phyloP scores from a whole-genome alignment of 2,888 invertebrate genomes.

The Smittia aterrima region DNA sequence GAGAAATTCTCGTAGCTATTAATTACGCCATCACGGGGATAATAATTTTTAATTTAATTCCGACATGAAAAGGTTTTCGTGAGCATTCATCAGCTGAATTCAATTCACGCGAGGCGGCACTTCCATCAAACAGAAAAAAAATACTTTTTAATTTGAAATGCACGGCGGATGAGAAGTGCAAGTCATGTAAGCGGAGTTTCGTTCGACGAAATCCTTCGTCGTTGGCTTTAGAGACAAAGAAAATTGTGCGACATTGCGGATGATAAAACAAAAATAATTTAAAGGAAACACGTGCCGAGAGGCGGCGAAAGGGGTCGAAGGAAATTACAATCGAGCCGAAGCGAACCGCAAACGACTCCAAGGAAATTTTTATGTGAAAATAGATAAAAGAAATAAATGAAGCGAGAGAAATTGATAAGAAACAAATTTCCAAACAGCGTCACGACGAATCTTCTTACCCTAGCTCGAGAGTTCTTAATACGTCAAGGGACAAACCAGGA shows the following conservation, averaged over 20 bases:
- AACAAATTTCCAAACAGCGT: background rate
- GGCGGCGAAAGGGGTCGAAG: background rate
- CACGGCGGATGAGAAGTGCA: slow-evolving; percentile 29
- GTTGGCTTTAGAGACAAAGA: background rate
- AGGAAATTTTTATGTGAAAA: background rate
- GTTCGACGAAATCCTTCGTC: slow-evolving; percentile 10
- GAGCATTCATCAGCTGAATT: slow-evolving; percentile 14
- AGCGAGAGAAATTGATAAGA: slow-evolving; percentile 27
- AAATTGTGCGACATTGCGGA: slow-evolving; percentile 29
- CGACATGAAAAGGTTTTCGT: slow-evolving; percentile 21
- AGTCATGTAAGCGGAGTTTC: slow-evolving; percentile 15
- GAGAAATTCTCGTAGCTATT: slow-evolving; percentile 25
- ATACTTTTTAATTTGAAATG: slow-evolving; percentile 25
- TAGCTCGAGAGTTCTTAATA: background rate
- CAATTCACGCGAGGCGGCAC: slow-evolving; percentile 34
- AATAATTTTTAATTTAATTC: slow-evolving; percentile 30
- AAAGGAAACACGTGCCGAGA: slow-evolving; percentile 38
- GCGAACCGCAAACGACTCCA: slow-evolving; percentile 6
- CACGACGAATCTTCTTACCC: background rate
- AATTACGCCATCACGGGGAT: slow-evolving; percentile 34
- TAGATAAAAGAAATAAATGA: slow-evolving; percentile 25
- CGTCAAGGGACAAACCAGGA: background rate
- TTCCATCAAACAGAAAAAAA: background rate
- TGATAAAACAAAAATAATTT: slow-evolving; percentile 41
- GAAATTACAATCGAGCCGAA: background rate